Evolutionary conservation across 2,113 vertebrate species (phyloP).

Genomic region (Thermophis baileyi): DNA sequence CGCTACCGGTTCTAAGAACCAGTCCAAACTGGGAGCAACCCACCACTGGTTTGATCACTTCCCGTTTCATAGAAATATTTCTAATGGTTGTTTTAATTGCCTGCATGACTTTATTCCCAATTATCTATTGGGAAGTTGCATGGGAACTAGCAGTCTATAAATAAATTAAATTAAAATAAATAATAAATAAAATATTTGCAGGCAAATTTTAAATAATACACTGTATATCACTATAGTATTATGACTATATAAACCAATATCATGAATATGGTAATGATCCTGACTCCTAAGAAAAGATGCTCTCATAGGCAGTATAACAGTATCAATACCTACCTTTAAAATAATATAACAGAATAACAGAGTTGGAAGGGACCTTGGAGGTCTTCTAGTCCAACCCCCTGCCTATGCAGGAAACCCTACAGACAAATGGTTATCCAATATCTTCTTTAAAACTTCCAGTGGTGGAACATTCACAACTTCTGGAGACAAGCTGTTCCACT

Average conservation of each 20-base stretch:
- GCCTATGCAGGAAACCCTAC: too few species aligned
- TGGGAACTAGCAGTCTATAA: neutral
- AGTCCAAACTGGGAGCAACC: too few species aligned
- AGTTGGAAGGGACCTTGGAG: too few species aligned
- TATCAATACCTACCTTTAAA: neutral
- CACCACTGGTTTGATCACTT: neutral
- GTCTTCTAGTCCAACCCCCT: too few species aligned
- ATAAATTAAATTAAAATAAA: neutral
- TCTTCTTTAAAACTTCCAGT: too few species aligned
- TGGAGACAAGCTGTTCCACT: too few species aligned
- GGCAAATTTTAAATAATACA: neutral
- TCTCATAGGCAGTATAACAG: constrained; percentile 4
- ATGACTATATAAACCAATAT: constrained; percentile 17
- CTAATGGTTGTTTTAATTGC: neutral
- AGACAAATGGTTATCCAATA: too few species aligned
- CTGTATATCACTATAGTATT: neutral
- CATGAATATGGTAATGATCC: neutral
- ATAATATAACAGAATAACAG: neutral
- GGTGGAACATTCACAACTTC: too few species aligned
- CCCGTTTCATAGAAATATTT: neutral
- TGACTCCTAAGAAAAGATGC: neutral
- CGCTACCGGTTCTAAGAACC: too few species aligned
- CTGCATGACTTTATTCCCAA: neutral
- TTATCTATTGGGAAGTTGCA: neutral
- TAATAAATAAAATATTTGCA: neutral